Base-by-base conservation (phyloP, 2,797 vertebrate species). In the Hylomyscus alleni region DNA sequence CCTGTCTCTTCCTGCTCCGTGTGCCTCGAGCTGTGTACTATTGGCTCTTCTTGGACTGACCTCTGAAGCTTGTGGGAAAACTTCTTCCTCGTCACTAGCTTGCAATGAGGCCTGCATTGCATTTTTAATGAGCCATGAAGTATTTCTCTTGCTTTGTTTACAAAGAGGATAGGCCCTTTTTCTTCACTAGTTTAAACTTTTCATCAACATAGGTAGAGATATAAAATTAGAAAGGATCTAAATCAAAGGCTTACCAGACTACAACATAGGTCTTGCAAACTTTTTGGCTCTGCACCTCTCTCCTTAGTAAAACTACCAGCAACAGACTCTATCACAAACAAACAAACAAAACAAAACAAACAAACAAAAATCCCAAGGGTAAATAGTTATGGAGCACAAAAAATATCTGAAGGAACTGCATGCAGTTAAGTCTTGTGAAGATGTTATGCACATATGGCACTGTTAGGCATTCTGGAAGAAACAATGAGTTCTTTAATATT, bases 161-260 rank as follows among this genome's bases (percentile, higher is more conserved):
- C 19, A 52, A 75, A 26, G 17, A 31, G 37, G 34, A 58, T 47
- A 24, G 22, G 34, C 12, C 60, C 22, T 58, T 91, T 85, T 96
- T 94, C 97, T 93, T 95, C 92, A 81, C 93, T n/a, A 69, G 86
- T 0, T 91, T 94, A 67, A 75, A 80, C 95, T 98, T 98, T 96
- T 97, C 96, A 97, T 97, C 97, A 37, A 97, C 95, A 75, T 96
- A 95, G 91, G 94, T 98, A 97, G 73, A 94, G 88, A 86, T 89
- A 65, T 89, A 90, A 96, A 98, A 98, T 98, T 94, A 97, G 98
- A 99, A 99, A 99, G 98, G 97, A 97, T 98, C 97, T 98, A 98
- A 99, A 99, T 99, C 98, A 99, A 99, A 99, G 98, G 98, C 98
- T 98, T 98, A 98, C 96, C 98, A 94, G 97, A 98, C 91, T 88